A percentile compares a stretch with the other conserved stretches of the same genome.
Conservation (phyloP, 2,888 invertebrate species). For the Cerceris rybyensis region DNA sequence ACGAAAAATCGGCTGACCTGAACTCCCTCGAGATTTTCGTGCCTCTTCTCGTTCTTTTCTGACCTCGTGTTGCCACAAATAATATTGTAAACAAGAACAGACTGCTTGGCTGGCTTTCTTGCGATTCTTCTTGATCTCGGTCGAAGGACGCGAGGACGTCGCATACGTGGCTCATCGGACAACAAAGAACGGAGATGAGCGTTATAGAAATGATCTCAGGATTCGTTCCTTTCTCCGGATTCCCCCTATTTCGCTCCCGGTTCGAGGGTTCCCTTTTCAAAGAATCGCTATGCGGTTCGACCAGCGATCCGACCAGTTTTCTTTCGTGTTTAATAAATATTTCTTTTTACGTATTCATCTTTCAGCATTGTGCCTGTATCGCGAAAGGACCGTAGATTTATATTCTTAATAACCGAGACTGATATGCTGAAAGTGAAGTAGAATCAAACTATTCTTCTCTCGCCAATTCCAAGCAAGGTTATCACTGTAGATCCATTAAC, state of each 20-base stretch:
- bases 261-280: neutral
- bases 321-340: neutral
- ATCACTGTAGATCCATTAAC: too few relatives aligned
- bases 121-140: neutral
- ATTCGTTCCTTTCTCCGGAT: neutral
- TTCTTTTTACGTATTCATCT: neutral
- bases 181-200: neutral
- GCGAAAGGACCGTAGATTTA: too few relatives aligned
- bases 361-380: too few relatives aligned
- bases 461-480: too few relatives aligned
- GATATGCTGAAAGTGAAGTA: too few relatives aligned
- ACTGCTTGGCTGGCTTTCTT: neutral
- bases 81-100: conserved; percentile 4
- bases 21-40: conserved; percentile 52
- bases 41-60: neutral
- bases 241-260: neutral
- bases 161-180: neutral
- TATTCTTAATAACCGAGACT: too few relatives aligned
- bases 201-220: conserved; percentile 2
- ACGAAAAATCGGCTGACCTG: conserved; percentile 60
- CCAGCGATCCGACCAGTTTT: neutral
- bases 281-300: neutral
- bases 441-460: too few relatives aligned
- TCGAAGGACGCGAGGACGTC: neutral
- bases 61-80: conserved; percentile 2